phyloP scores from a whole-genome alignment of 2,888 invertebrate species.

The Drosophila vallismaia region DNA sequence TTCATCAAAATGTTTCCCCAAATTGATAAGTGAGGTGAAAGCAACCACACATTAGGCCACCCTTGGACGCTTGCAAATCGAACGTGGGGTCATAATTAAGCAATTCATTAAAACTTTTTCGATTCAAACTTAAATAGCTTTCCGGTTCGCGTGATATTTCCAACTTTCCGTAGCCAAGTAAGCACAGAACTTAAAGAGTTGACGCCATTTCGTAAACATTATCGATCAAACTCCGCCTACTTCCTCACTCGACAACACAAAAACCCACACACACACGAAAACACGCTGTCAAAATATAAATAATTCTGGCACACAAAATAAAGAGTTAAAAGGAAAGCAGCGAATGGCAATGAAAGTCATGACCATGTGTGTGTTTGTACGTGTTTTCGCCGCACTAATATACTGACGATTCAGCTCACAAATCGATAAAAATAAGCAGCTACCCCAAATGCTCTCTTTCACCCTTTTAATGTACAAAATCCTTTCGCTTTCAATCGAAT shows the following conservation, averaged over 20 bases:
- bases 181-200: conserved; percentile 55
- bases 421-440: conserved; percentile 63
- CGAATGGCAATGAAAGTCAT: conserved; percentile 59
- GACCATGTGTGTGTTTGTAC: conserved; percentile 38
- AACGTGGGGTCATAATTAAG: neutral
- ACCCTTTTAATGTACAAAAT: conserved; percentile 61
- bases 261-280: conserved; percentile 5
- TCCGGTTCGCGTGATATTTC: neutral
- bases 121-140: neutral
- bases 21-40: conserved; percentile 2
- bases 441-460: conserved; percentile 32
- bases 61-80: neutral
- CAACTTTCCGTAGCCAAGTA: neutral
- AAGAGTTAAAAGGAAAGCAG: conserved; percentile 69
- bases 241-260: conserved; percentile 13
- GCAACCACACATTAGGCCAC: neutral
- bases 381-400: conserved; percentile 56
- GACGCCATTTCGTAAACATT: conserved; percentile 68
- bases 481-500: conserved; percentile 69
- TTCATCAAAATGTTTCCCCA: conserved; percentile 61
- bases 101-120: conserved; percentile 1
- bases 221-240: conserved; percentile 82
- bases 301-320: conserved; percentile 60
- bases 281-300: conserved; percentile 68
- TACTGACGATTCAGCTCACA: conserved; percentile 13